Base-by-base conservation (phyloP, 30 jellyfish, hydroid and myxozoan genomes). In the Aurelia aurita region DNA sequence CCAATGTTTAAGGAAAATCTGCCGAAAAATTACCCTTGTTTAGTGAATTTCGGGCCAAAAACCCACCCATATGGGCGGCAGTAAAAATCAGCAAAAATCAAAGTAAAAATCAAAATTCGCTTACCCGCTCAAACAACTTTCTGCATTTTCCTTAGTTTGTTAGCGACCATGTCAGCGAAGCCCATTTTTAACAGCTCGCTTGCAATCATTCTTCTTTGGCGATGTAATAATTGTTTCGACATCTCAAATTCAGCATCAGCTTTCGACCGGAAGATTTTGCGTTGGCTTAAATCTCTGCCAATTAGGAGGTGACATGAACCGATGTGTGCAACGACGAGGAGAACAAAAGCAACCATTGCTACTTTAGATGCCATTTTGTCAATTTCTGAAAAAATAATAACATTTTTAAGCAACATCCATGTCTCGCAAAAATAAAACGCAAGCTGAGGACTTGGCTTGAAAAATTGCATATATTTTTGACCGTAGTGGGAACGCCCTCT, bases 201-300 rank as follows among this genome's bases (percentile, higher is more conserved):
- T 0, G 65, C 83, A 31, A 80, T 21, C 64, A 49, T 39, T 29
- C 74, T 53, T 49, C 23, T 80, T 32, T 80, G 90, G 28, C 82
- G 71, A 21, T 4, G 7, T 18, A 84, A 35, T 45, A 65, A 43
- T 35, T 66, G 84, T 25, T 57, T 80, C 3, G 75, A 22, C 12
- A 80, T 29, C 65, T 25, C 23, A 44, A 65, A 21, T 35, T 79
- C 90, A 0, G 84, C 77, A 26, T 69, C 72, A 64, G 82, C 25
- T 28, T 65, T 57, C n/a, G 90, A 23, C 69, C 81, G 43, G 69
- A 66, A 65, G 12, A 65, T 20, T 61, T 80, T 80, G 69, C 82
- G 69, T 51, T 80, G 76, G 31, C 74, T 47, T 12, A 65, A 20
- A 58, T 62, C 77, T 9, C 90, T 57, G 9, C 90, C 90, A 64